Base-by-base conservation (phyloP, 2,113 vertebrate species). In the Smithornis capensis region DNA sequence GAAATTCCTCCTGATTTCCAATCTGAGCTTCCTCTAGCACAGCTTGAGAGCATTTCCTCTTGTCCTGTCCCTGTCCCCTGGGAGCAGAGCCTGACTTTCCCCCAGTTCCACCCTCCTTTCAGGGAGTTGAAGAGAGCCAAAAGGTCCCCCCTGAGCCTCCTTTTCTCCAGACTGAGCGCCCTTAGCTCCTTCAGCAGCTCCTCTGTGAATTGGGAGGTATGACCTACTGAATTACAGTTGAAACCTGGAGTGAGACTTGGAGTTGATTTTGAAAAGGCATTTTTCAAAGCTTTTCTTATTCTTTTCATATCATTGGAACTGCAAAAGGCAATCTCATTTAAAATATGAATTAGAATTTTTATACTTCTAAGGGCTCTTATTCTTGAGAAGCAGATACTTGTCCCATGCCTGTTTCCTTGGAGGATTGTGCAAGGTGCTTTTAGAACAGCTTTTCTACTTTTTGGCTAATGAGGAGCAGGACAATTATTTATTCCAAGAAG, bases 401-500 rank as follows among this genome's bases (percentile, higher is more conserved):
- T 50, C 93, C 67, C 67, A 44, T 62, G 77, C 53, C 80, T 53
- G 15, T 86, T 83, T 96, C 74, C 45, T 79, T 86, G 56, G 64
- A 47, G 37, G 44, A 92, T 67, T 11, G 10, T 24, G 55, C 60
- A 42, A 63, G 55, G 68, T 88, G 63, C 70, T 69, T 92, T 90
- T 70, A 64, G 78, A 97, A 86, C 12, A 77, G 68, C 52, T 94
- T 85, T 81, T 80, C 59, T 82, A 27, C 64, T 78, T 92, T 83
- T 60, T 38, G 35, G 76, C 65, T 91, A 70, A 84, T 52, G 81
- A 71, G 44, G 42, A 84, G 29, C 14, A 13, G 67, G 76, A 33
- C 53, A 69, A 86, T 85, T 88, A 68, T 68, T 93, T 85, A 68
- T 76, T 88, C 44, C 64, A 68, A 90, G 83, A 95, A 90, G 42